Evolutionary conservation across 2,797 vertebrate genomes (phyloP), one percentile per base, ranked within the genome.

Genomic region (Schizopygopsis pylzovi): DNA sequence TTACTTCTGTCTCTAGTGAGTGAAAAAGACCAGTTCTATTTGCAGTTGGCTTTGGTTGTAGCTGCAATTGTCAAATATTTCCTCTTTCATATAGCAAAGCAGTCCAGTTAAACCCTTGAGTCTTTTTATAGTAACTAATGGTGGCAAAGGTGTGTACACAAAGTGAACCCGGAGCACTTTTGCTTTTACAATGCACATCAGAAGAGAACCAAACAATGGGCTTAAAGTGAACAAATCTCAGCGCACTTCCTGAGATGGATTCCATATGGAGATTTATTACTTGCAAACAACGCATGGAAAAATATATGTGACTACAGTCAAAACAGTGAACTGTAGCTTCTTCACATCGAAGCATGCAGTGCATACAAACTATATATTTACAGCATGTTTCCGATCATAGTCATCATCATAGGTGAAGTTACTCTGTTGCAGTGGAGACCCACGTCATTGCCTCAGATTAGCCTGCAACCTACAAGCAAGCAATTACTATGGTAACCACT

Each of bases 401-500:
- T 33, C 28, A 61, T 70, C 15, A 49, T 56, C 20, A 77, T 56
- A n/a, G 75, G 75, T 25, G 16, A 49, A 61, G 56, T 28, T 73
- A 80, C 43, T 63, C 28, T 72, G 54, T 25, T 76, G 52, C 68
- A 20, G n/a, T 28, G 22, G 33, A 71, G 47, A 20, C 43, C 82
- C 78, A 85, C 84, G 54, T 75, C 45, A 73, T 73, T 85, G 77
- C 77, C 84, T 80, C 41, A 63, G 59, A 73, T 72, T 73, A 73
- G 68, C 70, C 70, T 72, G 22, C 84, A 81, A 85, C 84, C 77
- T 79, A 73, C 78, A 80, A 81, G 78, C 68, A 81, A 41, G 77
- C 77, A 41, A 85, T 80, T 73, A 63, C 84, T 80, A 85, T 85
- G 77, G 84, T 39, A 85, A 85, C 84, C 43, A 75, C 33, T 81